Conservation (phyloP, 2,797 vertebrate genomes). For the Setipinna tenuifilis region DNA sequence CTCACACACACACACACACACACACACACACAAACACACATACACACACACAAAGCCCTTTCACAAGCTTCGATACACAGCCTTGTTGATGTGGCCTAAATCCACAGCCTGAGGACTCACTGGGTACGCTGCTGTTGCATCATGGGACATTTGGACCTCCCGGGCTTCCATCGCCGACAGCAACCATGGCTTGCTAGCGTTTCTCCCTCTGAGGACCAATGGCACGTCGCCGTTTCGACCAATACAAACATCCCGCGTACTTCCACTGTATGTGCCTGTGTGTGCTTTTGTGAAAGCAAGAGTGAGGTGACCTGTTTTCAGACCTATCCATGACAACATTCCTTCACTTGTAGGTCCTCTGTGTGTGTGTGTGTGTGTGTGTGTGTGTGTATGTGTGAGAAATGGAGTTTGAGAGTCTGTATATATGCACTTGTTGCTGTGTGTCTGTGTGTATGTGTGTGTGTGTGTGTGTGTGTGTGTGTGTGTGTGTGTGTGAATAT, state of each 20-base stretch:
- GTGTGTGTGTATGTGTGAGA: constrained; percentile 46
- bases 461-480: neutral
- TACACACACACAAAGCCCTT: neutral
- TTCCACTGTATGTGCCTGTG: constrained; percentile 54
- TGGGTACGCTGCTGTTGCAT: constrained; percentile 20
- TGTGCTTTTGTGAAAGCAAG: constrained; percentile 44
- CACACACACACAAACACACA: neutral
- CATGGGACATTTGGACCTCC: constrained; percentile 26
- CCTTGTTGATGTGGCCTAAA: constrained; percentile 4
- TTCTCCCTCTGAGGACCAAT: constrained; percentile 35
- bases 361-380: constrained; percentile 47
- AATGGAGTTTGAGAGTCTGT: neutral
- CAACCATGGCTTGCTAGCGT: constrained; percentile 33
- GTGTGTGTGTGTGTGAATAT: neutral
- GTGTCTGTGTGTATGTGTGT: neutral
- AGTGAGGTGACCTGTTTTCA: neutral
- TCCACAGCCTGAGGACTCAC: constrained; percentile 45
- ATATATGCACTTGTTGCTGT: constrained; percentile 17
- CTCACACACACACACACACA: neutral
- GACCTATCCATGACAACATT: constrained; percentile 10
- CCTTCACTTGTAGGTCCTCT: constrained; percentile 1
- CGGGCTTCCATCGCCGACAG: constrained; percentile 35
- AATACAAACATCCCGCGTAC: constrained; percentile 60
- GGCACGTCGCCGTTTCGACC: constrained; percentile 35
- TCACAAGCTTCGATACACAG: neutral